phyloP scores from a whole-genome alignment of 2,113 vertebrate genomes.

The Microtus montanus region DNA sequence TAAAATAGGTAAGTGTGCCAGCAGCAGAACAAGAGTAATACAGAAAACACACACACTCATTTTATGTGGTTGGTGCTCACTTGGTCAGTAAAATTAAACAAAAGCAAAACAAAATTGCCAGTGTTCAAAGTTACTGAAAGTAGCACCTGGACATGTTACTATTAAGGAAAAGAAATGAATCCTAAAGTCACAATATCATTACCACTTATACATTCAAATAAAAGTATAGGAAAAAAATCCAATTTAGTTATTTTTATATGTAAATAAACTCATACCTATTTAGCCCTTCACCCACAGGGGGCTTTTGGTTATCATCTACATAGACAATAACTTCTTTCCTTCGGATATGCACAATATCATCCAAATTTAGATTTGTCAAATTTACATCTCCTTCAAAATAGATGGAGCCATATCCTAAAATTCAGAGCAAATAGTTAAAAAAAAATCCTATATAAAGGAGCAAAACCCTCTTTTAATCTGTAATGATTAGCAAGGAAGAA shows the following conservation, averaged over 20 bases:
- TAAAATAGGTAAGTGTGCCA: too few species aligned
- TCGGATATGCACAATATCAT: slow-evolving; percentile 96
- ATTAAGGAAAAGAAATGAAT: neutral
- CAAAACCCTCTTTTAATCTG: slow-evolving; percentile 5
- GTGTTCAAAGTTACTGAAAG: neutral
- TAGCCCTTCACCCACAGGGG: slow-evolving; percentile 91
- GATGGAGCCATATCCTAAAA: slow-evolving; percentile 94
- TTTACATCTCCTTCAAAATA: slow-evolving; percentile 95
- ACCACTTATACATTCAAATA: slow-evolving; percentile 27
- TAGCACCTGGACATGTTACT: neutral
- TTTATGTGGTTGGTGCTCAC: neutral
- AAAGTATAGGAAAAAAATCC: slow-evolving; percentile 18
- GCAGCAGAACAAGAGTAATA: neutral
- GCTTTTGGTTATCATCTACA: slow-evolving; percentile 93
- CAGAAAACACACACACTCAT: neutral
- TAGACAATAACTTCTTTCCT: slow-evolving; percentile 98
- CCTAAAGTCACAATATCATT: neutral
- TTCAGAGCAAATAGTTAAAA: slow-evolving; percentile 21
- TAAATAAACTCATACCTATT: slow-evolving; percentile 88
- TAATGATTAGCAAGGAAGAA: neutral
- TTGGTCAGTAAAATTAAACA: neutral
- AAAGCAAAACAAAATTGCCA: neutral
- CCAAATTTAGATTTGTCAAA: slow-evolving; percentile 92
- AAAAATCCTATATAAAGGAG: neutral
- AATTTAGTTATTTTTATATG: slow-evolving; percentile 7